Evolutionary conservation across 2,888 invertebrate genomes (phyloP).

Genomic region (Thera britannica): DNA sequence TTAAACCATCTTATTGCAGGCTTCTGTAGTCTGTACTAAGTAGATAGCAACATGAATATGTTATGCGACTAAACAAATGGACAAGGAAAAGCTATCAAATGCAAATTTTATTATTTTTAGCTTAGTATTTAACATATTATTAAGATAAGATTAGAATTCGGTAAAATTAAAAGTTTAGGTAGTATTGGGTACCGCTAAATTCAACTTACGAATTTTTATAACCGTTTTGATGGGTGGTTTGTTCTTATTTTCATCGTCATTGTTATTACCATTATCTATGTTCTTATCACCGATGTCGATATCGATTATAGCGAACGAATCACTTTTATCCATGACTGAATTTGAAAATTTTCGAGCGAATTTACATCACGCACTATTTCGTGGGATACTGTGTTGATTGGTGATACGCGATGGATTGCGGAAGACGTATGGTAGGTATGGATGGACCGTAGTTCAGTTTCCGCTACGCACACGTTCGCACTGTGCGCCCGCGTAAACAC

Average conservation of each 20-base stretch:
- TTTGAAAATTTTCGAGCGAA: slow-evolving; percentile 5
- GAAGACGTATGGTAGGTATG: slow-evolving; percentile 24
- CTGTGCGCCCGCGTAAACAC: slow-evolving; percentile 56
- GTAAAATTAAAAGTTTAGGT: not conserved
- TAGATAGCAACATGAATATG: too few relatives aligned
- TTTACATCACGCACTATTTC: slow-evolving; percentile 10
- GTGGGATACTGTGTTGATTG: slow-evolving; percentile 11
- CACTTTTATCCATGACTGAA: slow-evolving; percentile 64
- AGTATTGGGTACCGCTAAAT: slow-evolving; percentile 36
- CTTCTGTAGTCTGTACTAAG: too few relatives aligned
- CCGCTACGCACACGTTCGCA: slow-evolving; percentile 58
- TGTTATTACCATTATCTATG: slow-evolving; percentile 48
- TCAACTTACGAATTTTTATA: slow-evolving; percentile 74
- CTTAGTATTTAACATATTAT: not conserved
- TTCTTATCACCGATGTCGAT: slow-evolving; percentile 67
- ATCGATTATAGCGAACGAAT: slow-evolving; percentile 71
- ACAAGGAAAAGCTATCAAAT: not conserved
- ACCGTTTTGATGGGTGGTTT: slow-evolving; percentile 62
- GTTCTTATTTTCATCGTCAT: slow-evolving; percentile 52
- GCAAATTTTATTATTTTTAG: not conserved
- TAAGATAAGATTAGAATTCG: not conserved
- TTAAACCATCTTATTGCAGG: too few relatives aligned
- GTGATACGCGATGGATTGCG: slow-evolving; percentile 27
- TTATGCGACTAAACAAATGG: not conserved
- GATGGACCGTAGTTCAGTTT: slow-evolving; percentile 39